phyloP scores from a whole-genome alignment of 2,113 vertebrate genomes.

The Indicator maculatus region DNA sequence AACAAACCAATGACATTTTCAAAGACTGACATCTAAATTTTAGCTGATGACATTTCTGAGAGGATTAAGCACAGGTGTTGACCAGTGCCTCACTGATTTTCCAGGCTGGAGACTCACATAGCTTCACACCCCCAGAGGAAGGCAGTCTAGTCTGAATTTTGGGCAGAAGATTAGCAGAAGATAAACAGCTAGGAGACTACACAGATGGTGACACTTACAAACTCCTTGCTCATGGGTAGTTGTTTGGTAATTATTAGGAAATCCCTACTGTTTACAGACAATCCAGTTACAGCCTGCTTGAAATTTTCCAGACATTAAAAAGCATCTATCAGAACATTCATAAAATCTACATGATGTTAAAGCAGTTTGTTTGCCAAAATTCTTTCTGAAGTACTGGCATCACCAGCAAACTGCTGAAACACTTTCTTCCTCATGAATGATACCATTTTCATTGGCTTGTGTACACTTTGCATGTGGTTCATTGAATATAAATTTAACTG shows the following conservation, averaged over 20 bases:
- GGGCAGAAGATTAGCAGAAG: not conserved
- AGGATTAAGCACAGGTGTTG: not conserved
- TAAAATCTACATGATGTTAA: constrained; percentile 14
- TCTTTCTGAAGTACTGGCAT: constrained; percentile 17
- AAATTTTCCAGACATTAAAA: constrained; percentile 7
- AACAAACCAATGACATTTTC: not conserved
- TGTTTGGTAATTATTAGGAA: not conserved
- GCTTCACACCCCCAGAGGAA: not conserved
- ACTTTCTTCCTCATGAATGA: not conserved
- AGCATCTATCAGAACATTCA: not conserved
- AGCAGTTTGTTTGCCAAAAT: not conserved
- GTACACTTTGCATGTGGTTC: not conserved
- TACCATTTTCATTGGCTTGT: not conserved
- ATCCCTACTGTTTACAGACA: not conserved
- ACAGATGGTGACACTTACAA: not conserved
- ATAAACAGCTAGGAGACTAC: not conserved
- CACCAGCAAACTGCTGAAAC: not conserved
- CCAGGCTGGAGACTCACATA: not conserved
- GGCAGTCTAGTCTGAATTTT: not conserved
- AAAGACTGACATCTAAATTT: not conserved
- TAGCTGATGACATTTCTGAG: not conserved
- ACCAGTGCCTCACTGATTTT: not conserved
- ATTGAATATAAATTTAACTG: not conserved
- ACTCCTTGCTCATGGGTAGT: not conserved
- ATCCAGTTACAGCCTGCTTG: not conserved